Evolutionary conservation across 2,113 vertebrate genomes (phyloP).

Genomic region (Xiphophorus couchianus): DNA sequence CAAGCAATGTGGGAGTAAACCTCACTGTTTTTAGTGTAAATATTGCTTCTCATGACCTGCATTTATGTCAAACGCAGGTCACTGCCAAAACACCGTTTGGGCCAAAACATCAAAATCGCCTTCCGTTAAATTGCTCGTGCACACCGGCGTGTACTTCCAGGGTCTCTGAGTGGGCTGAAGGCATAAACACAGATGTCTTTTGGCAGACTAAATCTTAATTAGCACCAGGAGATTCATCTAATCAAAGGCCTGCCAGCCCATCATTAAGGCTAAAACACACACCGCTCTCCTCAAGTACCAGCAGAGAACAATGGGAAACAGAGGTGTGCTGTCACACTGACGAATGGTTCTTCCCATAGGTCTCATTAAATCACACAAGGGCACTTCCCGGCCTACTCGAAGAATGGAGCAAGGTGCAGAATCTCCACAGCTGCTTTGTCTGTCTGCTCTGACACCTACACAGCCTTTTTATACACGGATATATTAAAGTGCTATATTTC

Average conservation of each 20-base stretch:
- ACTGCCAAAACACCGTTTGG: conserved; percentile 13
- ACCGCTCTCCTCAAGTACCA: conserved; percentile 53
- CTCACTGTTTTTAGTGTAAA: background rate
- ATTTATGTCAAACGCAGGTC: conserved; percentile 11
- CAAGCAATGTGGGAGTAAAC: background rate
- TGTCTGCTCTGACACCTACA: conserved; percentile 51
- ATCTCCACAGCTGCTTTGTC: conserved; percentile 34
- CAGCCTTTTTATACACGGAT: conserved; percentile 15
- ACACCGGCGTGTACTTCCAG: background rate
- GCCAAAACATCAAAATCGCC: conserved; percentile 3
- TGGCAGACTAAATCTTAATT: conserved; percentile 65
- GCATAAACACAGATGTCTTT: conserved; percentile 65
- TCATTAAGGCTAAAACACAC: conserved; percentile 72
- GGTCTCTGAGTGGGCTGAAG: conserved; percentile 14
- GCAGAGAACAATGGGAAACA: conserved; percentile 72
- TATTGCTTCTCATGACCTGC: background rate
- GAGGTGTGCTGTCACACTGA: conserved; percentile 72
- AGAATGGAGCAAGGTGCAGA: conserved; percentile 54
- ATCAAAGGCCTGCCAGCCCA: conserved; percentile 67
- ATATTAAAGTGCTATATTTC: conserved; percentile 51
- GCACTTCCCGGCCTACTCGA: conserved; percentile 56
- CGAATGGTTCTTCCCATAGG: conserved; percentile 72
- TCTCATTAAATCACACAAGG: conserved; percentile 76
- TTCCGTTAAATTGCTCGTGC: background rate
- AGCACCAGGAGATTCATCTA: conserved; percentile 69